Evolutionary conservation across 1,140 invertebrate species (phyloP), one percentile per base, ranked within the genome.

Genomic region (Lerema accius): DNA sequence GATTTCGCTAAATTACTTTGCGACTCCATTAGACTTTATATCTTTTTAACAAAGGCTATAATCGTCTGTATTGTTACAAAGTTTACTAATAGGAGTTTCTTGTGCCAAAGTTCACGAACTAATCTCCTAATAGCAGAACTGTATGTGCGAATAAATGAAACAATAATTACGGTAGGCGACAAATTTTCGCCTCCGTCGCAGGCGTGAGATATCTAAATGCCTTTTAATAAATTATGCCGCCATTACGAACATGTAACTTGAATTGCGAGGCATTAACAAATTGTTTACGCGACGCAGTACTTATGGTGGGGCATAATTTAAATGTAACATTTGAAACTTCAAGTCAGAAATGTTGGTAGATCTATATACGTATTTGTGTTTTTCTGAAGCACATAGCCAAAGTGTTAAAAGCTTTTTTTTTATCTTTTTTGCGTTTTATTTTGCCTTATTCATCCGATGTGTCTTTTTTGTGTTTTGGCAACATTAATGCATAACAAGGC

Each of bases 81-180:
- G 62, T 51, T 46, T 60, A 63, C 49, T 67, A 63, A 71, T 59
- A 67, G 48, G 65, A 76, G 63, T 70, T 74, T 65, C 66, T 69
- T 69, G 63, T 55, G 51, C 23, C 43, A 37, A 66, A 72, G 62
- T 74, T 70, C 45, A 61, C 45, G 37, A 77, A 77, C 67, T 79
- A 79, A 81, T 82, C 76, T 75, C 42, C 71, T 82, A 78, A 79
- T 74, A 72, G 69, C 53, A 67, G 65, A 74, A 73, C 40, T 73
- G 67, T 64, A 58, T 55, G 40, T 67, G 56, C 58, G 48, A 62
- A 65, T 64, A 53, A 67, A 65, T 68, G 63, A 50, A 37, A 65
- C 58, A 32, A 59, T 59, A 46, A 59, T 46, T 59, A 59, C 42
- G 56, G 42, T 10, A 10, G 13, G 56, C 50, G 58, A 65, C 50